Conservation (phyloP, 2,888 invertebrate species). For the Pristionchus exspectatus region DNA sequence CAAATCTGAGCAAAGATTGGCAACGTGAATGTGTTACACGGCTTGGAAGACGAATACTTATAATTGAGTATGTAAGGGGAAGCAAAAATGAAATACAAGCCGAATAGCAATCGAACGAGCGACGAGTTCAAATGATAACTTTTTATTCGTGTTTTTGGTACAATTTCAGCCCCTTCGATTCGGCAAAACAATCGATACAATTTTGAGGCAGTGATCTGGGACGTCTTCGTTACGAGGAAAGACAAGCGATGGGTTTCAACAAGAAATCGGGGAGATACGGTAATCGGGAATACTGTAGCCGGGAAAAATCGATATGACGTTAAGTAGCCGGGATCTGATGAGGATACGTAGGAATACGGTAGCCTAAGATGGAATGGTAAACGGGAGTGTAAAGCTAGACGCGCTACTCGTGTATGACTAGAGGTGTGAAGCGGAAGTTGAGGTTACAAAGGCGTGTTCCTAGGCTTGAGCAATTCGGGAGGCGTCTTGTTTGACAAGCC, state of each 20-base stretch:
- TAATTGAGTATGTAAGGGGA: background rate
- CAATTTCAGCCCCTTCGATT: constrained; percentile 16
- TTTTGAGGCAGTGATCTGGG: background rate
- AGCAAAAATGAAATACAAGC: background rate
- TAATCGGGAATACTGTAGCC: background rate
- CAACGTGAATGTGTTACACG: background rate
- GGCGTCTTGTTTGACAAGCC: constrained; percentile 28
- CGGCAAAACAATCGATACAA: constrained; percentile 43
- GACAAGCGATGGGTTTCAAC: constrained; percentile 32
- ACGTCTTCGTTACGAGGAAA: constrained; percentile 48
- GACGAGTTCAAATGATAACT: background rate
- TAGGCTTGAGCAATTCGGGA: background rate
- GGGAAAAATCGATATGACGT: constrained; percentile 37
- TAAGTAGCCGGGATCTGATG: background rate
- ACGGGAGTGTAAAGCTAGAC: background rate
- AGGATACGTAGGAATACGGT: no score
- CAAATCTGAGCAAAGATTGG: background rate
- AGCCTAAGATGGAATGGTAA: background rate
- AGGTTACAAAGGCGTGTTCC: constrained; percentile 25
- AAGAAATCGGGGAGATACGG: constrained; percentile 14
- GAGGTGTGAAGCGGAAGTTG: background rate
- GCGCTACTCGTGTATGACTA: constrained; percentile 13
- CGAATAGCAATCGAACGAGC: background rate
- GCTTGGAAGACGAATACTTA: no score
- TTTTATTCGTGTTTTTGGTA: constrained; percentile 27